Percentiles rank a stretch among this genome's conserved stretches.
phyloP scores from a whole-genome alignment of 2,888 invertebrate genomes.

The Netelia virgata region DNA sequence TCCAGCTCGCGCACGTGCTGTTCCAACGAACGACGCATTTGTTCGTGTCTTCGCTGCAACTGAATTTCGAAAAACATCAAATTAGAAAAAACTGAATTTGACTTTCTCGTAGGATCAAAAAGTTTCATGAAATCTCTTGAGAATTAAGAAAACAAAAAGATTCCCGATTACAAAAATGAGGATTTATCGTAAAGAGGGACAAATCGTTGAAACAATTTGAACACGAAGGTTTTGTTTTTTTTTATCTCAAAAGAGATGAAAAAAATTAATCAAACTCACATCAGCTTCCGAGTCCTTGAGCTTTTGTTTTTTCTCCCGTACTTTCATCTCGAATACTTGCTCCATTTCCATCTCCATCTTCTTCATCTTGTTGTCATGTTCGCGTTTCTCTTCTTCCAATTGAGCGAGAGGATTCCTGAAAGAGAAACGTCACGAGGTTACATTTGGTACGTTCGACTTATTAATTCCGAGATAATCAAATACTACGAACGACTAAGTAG shows the following conservation, averaged over 20 bases:
- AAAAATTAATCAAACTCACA: conserved; percentile 84
- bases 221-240: background rate
- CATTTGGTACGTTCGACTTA: background rate
- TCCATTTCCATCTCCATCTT: conserved; percentile 99
- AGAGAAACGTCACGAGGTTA: conserved; percentile 77
- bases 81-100: conserved; percentile 1
- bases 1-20: conserved; percentile 96
- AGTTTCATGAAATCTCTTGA: background rate
- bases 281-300: conserved; percentile 98
- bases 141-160: too few species aligned
- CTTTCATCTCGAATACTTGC: conserved; percentile 99
- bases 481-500: conserved; percentile 47
- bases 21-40: conserved; percentile 91
- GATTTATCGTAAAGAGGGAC: too few species aligned
- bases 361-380: conserved; percentile 98
- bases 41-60: conserved; percentile 96
- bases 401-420: conserved; percentile 98
- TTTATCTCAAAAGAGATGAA: background rate
- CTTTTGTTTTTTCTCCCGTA: conserved; percentile 97
- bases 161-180: too few species aligned
- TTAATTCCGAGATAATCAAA: conserved; percentile 9
- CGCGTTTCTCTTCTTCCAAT: conserved; percentile 99
- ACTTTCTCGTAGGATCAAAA: background rate
- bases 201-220: too few species aligned
- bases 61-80: conserved; percentile 72